Evolutionary conservation across 1,140 invertebrate genomes (phyloP).

Genomic region (Drosophila tani): DNA sequence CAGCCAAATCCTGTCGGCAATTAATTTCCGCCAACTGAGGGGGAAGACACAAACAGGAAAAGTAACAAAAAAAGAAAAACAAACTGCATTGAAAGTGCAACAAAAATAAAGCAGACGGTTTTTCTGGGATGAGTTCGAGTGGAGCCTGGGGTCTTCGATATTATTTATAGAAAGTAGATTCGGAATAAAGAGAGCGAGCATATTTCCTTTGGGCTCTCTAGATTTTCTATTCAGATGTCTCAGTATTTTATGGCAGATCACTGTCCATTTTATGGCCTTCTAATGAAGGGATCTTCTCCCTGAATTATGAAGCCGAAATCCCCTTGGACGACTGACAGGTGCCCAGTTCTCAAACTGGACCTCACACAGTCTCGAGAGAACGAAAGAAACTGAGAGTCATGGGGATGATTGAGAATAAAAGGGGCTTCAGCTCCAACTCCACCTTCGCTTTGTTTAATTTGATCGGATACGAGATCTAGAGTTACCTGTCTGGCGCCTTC

Average conservation of each 20-base stretch:
- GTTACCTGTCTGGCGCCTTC: conserved; percentile 46
- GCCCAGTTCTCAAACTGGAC: conserved; percentile 23
- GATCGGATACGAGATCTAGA: conserved; percentile 42
- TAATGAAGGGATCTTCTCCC: conserved; percentile 44
- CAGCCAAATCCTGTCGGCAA: conserved; percentile 63
- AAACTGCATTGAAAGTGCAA: conserved; percentile 50
- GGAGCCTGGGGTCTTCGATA: conserved; percentile 9
- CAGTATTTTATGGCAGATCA: conserved; percentile 30
- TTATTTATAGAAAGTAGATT: conserved; percentile 68
- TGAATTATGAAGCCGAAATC: conserved; percentile 18
- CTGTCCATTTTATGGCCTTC: conserved; percentile 40
- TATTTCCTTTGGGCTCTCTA: conserved; percentile 8
- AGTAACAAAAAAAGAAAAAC: conserved; percentile 25
- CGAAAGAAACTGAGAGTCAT: conserved; percentile 37
- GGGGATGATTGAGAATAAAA: conserved; percentile 12
- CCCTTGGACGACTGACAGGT: conserved; percentile 26
- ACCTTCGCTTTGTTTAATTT: conserved; percentile 35
- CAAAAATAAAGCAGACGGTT: conserved; percentile 46
- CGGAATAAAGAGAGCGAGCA: conserved; percentile 11
- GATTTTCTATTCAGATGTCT: conserved; percentile 34
- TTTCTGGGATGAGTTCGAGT: neutral
- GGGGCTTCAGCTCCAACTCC: conserved; percentile 8
- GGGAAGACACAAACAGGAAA: conserved; percentile 24
- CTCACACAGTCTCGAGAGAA: conserved; percentile 30
- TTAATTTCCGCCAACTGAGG: conserved; percentile 64